Base-by-base conservation (phyloP, 2,888 invertebrate genomes). In the Drosophila paramelanica region DNA sequence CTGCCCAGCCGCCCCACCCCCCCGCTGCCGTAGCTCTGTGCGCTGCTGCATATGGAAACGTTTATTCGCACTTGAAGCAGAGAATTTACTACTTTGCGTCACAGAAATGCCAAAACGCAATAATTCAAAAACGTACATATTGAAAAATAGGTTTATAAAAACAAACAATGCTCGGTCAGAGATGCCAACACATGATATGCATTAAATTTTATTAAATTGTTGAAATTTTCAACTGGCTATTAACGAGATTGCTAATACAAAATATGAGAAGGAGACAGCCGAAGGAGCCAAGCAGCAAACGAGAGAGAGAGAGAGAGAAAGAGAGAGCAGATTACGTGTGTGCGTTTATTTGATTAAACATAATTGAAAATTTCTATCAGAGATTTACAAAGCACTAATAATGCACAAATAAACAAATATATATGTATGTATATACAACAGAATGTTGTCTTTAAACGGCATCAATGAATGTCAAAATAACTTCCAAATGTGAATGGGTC, bases 21-120 rank as follows among this genome's bases (percentile, higher is more conserved):
- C 10, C 31, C 31, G 8, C 31, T 31, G 31, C 8, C 53, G 36
- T n/a, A 33, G 5, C n/a, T 33, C 13, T 33, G 11, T n/a, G 42
- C 11, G 49, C 31, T 25, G 36, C 17, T 73, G 76, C 83, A 86
- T 77, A 65, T 86, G 87, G 64, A 73, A 77, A 51, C 60, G 56
- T 59, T 84, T 62, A 56, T 81, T 85, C 87, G 70, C 88, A 81
- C 79, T 79, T 64, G 62, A 47, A 31, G 13, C 23, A 23, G 53
- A 36, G 53, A 85, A 84, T 84, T 86, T 84, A 87, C 75, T 86
- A 86, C 69, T 76, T 74, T 85, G 84, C 84, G 88, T 85, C 84
- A 87, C 87, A 61, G 61, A 60, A 55, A 64, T 65, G 67, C 68
- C 68, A 65, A 72, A 81, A 87, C 72, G 69, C 66, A 77, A 81